Conservation (phyloP, 2,888 invertebrate genomes). For the Drosophila rellima region DNA sequence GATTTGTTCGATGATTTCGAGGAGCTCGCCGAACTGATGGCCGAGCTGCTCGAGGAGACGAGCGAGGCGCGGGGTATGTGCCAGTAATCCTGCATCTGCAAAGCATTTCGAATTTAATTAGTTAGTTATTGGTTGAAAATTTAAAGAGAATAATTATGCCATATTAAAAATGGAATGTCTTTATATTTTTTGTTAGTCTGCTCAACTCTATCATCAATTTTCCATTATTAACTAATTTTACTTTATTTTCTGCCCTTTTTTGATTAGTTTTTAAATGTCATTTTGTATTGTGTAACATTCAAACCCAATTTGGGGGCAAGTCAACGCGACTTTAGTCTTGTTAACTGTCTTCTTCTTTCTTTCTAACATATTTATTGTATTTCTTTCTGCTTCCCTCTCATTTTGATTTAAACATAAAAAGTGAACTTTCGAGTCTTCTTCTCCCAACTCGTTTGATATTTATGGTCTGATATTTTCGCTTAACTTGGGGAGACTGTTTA, state of each 20-base stretch:
- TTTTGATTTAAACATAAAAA: conserved; percentile 49
- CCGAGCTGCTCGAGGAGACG: conserved; percentile 83
- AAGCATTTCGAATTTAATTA: no score
- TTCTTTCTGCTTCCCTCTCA: conserved; percentile 10
- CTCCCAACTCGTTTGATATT: conserved; percentile 72
- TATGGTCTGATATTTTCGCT: conserved; percentile 66
- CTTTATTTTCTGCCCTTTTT: conserved; percentile 15
- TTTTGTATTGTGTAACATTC: conserved; percentile 18
- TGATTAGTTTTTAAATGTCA: conserved; percentile 12
- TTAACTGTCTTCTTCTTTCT: conserved; percentile 28
- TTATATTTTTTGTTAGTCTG: not conserved
- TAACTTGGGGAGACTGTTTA: conserved; percentile 26
- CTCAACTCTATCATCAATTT: not conserved
- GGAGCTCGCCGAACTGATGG: conserved; percentile 80
- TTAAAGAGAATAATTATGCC: no score
- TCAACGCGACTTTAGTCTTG: not conserved
- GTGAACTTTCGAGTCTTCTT: conserved; percentile 77
- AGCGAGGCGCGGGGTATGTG: conserved; percentile 94
- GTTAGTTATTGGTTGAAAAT: no score
- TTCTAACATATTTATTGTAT: conserved; percentile 27
- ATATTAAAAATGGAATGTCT: no score
- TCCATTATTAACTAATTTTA: conserved; percentile 12
- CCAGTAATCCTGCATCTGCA: conserved; percentile 88
- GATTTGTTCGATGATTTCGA: conserved; percentile 82
- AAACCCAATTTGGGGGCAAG: not conserved